phyloP scores from a whole-genome alignment of 1,140 invertebrate species.

The Drosophila kikkawai region DNA sequence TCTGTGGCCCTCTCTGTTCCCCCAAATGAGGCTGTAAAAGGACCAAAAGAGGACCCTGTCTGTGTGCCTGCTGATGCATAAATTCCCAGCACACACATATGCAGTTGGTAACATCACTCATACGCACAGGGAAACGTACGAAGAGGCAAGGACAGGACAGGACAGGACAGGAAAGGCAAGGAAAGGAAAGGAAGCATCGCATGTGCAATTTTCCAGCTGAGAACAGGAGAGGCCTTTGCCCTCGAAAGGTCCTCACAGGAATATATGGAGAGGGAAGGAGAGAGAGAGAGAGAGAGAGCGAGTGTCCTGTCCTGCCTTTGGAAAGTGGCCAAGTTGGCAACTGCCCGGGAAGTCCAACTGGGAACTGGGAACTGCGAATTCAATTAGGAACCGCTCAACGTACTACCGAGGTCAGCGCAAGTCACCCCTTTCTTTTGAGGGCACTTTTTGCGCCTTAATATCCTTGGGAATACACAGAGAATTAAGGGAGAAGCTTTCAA shows the following conservation, averaged over 20 bases:
- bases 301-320: constrained; percentile 18
- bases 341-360: constrained; percentile 24
- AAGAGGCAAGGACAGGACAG: not conserved
- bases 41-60: constrained; percentile 45
- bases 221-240: constrained; percentile 41
- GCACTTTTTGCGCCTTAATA: constrained; percentile 6
- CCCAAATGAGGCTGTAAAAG: constrained; percentile 75
- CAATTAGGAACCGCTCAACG: constrained; percentile 40
- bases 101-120: constrained; percentile 42
- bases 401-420: constrained; percentile 27
- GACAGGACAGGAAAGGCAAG: not conserved
- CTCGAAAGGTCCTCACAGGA: constrained; percentile 16
- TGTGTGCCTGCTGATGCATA: constrained; percentile 73
- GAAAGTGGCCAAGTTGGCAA: constrained; percentile 45
- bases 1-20: not conserved
- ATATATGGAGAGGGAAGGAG: not conserved
- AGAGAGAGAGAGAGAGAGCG: not conserved
- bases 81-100: constrained; percentile 60
- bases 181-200: constrained; percentile 11
- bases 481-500: too few relatives aligned
- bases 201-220: constrained; percentile 26
- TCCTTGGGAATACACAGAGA: not conserved
- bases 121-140: constrained; percentile 45
- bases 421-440: constrained; percentile 3
- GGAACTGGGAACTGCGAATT: constrained; percentile 32